phyloP scores from a whole-genome alignment of 37 sponge, comb jelly and placozoan species.

The Sycon ciliatum region DNA sequence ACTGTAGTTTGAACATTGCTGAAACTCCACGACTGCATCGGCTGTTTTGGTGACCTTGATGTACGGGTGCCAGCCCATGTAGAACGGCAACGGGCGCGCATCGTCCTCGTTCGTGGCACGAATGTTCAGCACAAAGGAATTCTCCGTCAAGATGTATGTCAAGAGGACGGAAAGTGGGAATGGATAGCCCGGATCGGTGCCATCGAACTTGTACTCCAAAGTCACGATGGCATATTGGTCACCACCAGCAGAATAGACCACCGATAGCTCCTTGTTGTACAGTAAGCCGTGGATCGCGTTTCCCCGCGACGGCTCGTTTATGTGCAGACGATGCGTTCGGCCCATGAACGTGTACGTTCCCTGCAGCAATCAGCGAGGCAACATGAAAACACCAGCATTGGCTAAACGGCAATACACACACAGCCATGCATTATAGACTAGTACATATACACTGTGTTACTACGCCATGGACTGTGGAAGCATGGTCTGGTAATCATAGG shows the following conservation, averaged over 20 bases:
- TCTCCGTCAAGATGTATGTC: slow-evolving; percentile 31
- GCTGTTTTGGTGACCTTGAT: slow-evolving; percentile 37
- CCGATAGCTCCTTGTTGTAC: slow-evolving; percentile 21
- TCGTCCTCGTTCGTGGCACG: slow-evolving; percentile 29
- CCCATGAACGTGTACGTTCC: slow-evolving; percentile 59
- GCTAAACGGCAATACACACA: too few species aligned
- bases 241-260: neutral
- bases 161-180: slow-evolving; percentile 28
- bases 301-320: slow-evolving; percentile 36
- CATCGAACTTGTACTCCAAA: slow-evolving; percentile 13
- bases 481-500: too few species aligned
- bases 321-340: slow-evolving; percentile 32
- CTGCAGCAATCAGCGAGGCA: too few species aligned
- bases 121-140: slow-evolving; percentile 28
- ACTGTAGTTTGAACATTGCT: slow-evolving; percentile 36
- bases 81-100: slow-evolving; percentile 41
- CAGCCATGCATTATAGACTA: too few species aligned
- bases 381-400: too few species aligned
- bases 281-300: slow-evolving; percentile 59
- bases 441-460: too few species aligned
- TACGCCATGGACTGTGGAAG: too few species aligned
- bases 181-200: slow-evolving; percentile 50
- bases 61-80: slow-evolving; percentile 73
- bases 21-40: slow-evolving; percentile 35
- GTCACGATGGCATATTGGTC: slow-evolving; percentile 16